phyloP scores from a whole-genome alignment of 1,140 invertebrate species.

The Drosophila pachea region DNA sequence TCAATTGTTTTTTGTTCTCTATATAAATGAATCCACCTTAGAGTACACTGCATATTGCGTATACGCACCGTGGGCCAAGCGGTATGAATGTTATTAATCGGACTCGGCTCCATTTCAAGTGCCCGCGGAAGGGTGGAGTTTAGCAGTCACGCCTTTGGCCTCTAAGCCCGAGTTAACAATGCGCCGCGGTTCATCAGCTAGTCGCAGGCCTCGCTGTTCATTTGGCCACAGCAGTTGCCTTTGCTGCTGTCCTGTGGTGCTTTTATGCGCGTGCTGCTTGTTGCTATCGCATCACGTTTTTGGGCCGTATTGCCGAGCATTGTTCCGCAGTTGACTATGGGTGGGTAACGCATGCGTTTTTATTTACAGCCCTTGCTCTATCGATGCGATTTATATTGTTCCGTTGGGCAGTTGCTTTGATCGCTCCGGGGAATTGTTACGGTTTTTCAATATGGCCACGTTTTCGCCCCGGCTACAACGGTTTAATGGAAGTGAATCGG shows the following conservation, averaged over 20 bases:
- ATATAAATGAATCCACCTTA: too few species aligned
- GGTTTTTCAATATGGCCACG: conserved; percentile 33
- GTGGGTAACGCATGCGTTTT: conserved; percentile 47
- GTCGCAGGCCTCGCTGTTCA: conserved; percentile 43
- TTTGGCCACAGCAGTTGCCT: conserved; percentile 36
- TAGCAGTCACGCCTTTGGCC: background rate
- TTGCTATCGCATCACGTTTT: conserved; percentile 34
- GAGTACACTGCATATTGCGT: conserved; percentile 19
- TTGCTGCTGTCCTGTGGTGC: conserved; percentile 1
- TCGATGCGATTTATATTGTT: conserved; percentile 50
- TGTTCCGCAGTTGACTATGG: conserved; percentile 47
- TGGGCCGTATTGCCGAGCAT: conserved; percentile 48
- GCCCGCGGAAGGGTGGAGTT: background rate
- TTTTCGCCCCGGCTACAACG: background rate
- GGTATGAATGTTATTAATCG: conserved; percentile 21
- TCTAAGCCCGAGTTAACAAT: conserved; percentile 21
- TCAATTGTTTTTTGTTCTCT: too few species aligned
- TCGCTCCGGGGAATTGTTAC: conserved; percentile 13
- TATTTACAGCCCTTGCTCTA: conserved; percentile 50
- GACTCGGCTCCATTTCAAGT: background rate
- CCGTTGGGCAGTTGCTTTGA: conserved; percentile 30
- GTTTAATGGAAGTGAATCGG: conserved; percentile 14
- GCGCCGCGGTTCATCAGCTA: conserved; percentile 25
- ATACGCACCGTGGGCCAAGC: conserved; percentile 10
- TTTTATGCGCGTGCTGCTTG: conserved; percentile 10